These are phyloP conservation scores for Burhinus oedicnemus DNA, from an alignment of 2,113 vertebrate genomes.

Conservation along the genomic window DNA sequence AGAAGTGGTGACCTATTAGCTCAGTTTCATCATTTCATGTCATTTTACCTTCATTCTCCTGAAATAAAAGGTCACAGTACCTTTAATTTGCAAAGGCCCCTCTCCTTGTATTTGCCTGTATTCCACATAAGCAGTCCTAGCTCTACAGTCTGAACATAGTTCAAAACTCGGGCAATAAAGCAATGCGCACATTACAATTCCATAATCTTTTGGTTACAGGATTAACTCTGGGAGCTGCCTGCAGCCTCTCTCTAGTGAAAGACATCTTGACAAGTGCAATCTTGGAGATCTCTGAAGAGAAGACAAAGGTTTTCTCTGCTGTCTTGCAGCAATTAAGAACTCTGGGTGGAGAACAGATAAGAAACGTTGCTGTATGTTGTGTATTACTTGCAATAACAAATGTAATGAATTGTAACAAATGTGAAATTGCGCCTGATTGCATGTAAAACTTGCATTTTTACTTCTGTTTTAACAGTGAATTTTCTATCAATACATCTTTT, in stretches of 20 bases:
- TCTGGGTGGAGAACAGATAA: conserved; percentile 83
- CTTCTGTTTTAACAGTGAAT: not conserved
- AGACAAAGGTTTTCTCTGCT: conserved; percentile 73
- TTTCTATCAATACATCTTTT: not conserved
- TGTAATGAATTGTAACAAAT: not conserved
- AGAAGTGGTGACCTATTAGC: not conserved
- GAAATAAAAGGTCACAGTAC: not conserved
- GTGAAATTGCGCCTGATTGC: not conserved
- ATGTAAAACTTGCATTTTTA: not conserved
- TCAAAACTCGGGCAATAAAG: not conserved
- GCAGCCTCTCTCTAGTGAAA: conserved; percentile 74
- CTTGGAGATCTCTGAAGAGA: conserved; percentile 57
- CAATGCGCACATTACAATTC: not conserved
- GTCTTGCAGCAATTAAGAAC: conserved; percentile 76
- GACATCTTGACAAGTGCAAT: conserved; percentile 69
- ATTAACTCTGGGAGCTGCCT: conserved; percentile 80
- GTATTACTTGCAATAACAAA: not conserved
- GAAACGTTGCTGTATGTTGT: conserved; percentile 76
- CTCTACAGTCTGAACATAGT: not conserved
- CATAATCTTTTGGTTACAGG: conserved; percentile 56
- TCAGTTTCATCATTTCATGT: not conserved
- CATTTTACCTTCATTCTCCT: not conserved
- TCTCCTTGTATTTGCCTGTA: not conserved
- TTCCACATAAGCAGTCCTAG: not conserved
- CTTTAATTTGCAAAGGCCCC: not conserved